These are phyloP conservation scores for Drosophila colorata DNA, from an alignment of 2,888 invertebrate species.

Conservation along the genomic window DNA sequence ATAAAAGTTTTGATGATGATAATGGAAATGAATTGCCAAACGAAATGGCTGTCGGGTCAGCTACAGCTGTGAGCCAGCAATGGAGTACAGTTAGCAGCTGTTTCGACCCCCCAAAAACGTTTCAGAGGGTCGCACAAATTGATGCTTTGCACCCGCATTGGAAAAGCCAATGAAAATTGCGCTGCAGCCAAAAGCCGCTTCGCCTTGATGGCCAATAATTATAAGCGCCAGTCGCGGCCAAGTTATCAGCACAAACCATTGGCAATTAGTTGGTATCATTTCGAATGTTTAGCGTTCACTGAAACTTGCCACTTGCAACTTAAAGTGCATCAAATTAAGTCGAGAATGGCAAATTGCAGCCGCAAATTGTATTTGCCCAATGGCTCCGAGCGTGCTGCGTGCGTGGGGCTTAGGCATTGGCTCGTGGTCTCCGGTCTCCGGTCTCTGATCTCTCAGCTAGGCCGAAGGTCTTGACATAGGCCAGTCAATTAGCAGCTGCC, in stretches of 20 bases:
- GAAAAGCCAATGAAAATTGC: constrained; percentile 28
- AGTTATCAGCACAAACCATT: constrained; percentile 57
- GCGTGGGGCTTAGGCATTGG: not conserved
- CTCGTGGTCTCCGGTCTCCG: constrained; percentile 16
- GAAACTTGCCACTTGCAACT: constrained; percentile 49
- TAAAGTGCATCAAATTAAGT: constrained; percentile 64
- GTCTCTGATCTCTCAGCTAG: constrained; percentile 22
- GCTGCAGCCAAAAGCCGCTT: constrained; percentile 33
- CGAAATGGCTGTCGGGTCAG: constrained; percentile 46
- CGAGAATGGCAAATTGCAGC: constrained; percentile 65
- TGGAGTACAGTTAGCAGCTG: constrained; percentile 68
- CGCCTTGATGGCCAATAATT: constrained; percentile 61
- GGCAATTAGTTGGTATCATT: constrained; percentile 69
- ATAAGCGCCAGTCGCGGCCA: constrained; percentile 49
- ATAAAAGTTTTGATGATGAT: constrained; percentile 80
- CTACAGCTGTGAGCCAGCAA: constrained; percentile 12
- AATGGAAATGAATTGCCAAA: constrained; percentile 78
- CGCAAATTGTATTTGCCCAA: constrained; percentile 75
- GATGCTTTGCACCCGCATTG: constrained; percentile 53
- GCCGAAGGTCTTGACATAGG: constrained; percentile 70
- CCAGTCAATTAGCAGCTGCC: constrained; percentile 77
- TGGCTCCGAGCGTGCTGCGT: constrained; percentile 1
- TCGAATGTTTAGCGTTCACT: constrained; percentile 37
- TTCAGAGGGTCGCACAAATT: constrained; percentile 46
- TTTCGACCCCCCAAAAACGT: constrained; percentile 26